phyloP scores from a whole-genome alignment of 2,888 invertebrate species.

The Stenurella melanura region DNA sequence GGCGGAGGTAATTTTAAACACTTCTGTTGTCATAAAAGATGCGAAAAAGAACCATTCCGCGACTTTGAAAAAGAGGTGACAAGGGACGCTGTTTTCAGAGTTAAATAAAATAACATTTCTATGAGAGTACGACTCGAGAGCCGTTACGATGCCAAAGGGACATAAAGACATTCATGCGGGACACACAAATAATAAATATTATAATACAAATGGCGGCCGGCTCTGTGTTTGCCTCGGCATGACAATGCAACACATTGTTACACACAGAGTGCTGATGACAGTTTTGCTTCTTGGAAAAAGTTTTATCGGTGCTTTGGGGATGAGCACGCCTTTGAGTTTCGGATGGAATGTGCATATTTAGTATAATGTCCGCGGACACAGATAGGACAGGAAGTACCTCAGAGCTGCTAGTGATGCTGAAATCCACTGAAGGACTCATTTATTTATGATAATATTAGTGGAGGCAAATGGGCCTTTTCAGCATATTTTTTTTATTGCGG shows the following conservation, averaged over 20 bases:
- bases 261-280: slow-evolving; percentile 71
- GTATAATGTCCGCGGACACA: slow-evolving; percentile 60
- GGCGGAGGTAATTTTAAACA: slow-evolving; percentile 73
- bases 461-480: too few species aligned
- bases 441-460: too few species aligned
- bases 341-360: slow-evolving; percentile 58
- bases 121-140: slow-evolving; percentile 67
- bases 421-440: not conserved
- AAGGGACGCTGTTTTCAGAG: slow-evolving; percentile 70
- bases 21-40: slow-evolving; percentile 73
- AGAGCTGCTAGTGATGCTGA: not conserved
- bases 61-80: slow-evolving; percentile 72
- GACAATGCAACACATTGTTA: slow-evolving; percentile 73
- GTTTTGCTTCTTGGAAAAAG: slow-evolving; percentile 73
- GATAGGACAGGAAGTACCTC: slow-evolving; percentile 46
- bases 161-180: slow-evolving; percentile 69
- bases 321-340: slow-evolving; percentile 52
- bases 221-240: slow-evolving; percentile 63
- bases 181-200: slow-evolving; percentile 74
- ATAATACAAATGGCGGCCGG: slow-evolving; percentile 70
- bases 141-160: slow-evolving; percentile 71
- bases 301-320: slow-evolving; percentile 70
- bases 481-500: too few species aligned
- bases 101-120: slow-evolving; percentile 73
- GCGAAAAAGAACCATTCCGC: slow-evolving; percentile 71